Conservation (phyloP, 2,888 invertebrate genomes). For the Pherbina coryleti region DNA sequence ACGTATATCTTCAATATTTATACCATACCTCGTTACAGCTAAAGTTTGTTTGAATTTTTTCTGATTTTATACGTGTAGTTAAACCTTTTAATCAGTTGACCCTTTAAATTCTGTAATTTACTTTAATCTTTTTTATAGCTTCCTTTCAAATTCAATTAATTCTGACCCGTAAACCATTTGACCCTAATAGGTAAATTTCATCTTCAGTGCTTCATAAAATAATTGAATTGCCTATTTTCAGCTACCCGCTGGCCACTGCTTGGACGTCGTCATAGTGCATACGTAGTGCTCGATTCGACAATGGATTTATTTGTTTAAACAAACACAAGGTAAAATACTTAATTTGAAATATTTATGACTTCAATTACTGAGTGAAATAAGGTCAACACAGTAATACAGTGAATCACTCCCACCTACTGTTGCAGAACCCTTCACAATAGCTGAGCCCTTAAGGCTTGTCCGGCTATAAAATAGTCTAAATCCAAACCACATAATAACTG, state of each 20-base stretch:
- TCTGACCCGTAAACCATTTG: neutral
- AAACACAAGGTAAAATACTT: neutral
- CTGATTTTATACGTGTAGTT: too few species aligned
- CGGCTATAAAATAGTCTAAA: conserved; percentile 26
- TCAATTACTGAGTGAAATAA: neutral
- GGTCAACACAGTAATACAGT: neutral
- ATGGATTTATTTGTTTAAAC: conserved; percentile 58
- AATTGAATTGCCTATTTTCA: conserved; percentile 43
- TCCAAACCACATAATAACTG: conserved; percentile 36
- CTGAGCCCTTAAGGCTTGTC: neutral
- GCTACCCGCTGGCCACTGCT: conserved; percentile 55
- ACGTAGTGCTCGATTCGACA: conserved; percentile 61
- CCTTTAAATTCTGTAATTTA: neutral
- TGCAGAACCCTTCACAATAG: neutral
- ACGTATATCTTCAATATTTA: too few species aligned
- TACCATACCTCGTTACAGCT: too few species aligned
- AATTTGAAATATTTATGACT: neutral
- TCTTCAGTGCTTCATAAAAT: neutral
- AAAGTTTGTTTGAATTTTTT: too few species aligned
- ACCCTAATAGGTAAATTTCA: neutral
- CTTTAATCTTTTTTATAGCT: neutral
- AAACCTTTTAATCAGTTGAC: too few species aligned
- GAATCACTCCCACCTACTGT: conserved; percentile 5
- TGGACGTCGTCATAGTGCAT: conserved; percentile 60
- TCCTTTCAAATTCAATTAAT: neutral